Evolutionary conservation across 2,797 vertebrate genomes (phyloP).

Genomic region (Chloroceryle inda): DNA sequence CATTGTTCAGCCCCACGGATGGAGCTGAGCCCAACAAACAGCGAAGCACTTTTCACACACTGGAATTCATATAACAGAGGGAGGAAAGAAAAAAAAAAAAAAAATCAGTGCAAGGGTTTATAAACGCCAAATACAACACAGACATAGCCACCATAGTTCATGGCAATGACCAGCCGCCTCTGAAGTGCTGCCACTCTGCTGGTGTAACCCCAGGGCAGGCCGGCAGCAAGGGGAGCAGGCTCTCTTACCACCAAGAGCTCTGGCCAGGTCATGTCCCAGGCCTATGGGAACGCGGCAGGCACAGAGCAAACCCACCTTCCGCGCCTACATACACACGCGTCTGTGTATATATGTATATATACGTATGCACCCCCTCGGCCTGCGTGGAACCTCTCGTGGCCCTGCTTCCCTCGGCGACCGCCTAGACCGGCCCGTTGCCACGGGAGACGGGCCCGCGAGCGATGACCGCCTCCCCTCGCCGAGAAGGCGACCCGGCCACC

Average conservation of each 20-base stretch:
- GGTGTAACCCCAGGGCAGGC: accelerated
- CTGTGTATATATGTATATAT: too few species aligned
- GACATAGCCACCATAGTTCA: accelerated
- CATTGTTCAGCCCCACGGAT: accelerated
- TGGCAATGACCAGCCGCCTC: accelerated
- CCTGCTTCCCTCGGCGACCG: background rate
- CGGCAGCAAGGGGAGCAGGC: background rate
- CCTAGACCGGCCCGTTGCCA: background rate
- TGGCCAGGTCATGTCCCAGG: too few species aligned
- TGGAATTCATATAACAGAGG: accelerated
- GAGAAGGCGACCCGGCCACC: background rate
- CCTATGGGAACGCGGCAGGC: accelerated
- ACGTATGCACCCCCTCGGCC: accelerated
- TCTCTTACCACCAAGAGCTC: background rate
- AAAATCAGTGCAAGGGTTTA: background rate
- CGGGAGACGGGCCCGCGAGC: too few species aligned
- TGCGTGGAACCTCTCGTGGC: background rate
- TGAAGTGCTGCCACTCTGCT: accelerated
- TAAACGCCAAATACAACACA: accelerated
- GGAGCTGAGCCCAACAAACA: accelerated
- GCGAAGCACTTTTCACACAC: background rate
- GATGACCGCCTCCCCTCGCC: too few species aligned
- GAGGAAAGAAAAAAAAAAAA: too few species aligned
- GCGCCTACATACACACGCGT: accelerated
- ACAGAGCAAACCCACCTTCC: background rate